These are phyloP conservation scores for Ibidorhyncha struthersii DNA, from an alignment of 2,113 vertebrate species.

Conservation along the genomic window DNA sequence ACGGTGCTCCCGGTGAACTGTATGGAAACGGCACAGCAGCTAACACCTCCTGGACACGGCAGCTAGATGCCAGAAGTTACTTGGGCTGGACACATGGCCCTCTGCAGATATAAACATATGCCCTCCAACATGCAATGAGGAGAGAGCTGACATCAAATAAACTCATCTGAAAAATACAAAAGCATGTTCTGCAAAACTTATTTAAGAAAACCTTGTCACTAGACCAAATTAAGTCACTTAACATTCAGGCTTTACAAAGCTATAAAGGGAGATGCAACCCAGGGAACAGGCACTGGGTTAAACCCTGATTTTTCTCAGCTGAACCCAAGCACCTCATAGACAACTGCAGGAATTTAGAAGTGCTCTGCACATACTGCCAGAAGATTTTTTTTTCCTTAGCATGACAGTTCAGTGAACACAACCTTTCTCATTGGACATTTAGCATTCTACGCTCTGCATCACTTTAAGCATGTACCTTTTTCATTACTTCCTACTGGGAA, in stretches of 20 bases:
- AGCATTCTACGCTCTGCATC: background rate
- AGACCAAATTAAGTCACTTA: background rate
- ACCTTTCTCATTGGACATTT: background rate
- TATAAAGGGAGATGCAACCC: background rate
- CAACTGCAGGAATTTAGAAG: background rate
- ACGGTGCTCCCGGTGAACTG: accelerated
- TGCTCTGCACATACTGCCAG: background rate
- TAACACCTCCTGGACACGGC: background rate
- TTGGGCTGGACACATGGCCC: background rate
- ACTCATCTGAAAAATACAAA: background rate
- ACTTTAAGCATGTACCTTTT: background rate
- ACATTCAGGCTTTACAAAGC: background rate
- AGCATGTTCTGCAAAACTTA: background rate
- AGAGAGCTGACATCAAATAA: background rate
- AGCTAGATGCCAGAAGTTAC: background rate
- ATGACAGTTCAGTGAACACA: background rate
- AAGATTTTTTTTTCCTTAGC: background rate
- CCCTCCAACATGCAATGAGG: background rate
- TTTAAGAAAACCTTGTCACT: background rate
- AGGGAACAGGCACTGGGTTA: background rate
- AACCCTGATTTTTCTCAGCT: background rate
- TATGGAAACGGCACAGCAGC: background rate
- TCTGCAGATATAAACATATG: background rate
- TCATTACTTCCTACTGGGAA: background rate
- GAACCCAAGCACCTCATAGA: background rate